Evolutionary conservation across 2,797 vertebrate genomes (phyloP).

Genomic region (Lithobates sylvaticus): DNA sequence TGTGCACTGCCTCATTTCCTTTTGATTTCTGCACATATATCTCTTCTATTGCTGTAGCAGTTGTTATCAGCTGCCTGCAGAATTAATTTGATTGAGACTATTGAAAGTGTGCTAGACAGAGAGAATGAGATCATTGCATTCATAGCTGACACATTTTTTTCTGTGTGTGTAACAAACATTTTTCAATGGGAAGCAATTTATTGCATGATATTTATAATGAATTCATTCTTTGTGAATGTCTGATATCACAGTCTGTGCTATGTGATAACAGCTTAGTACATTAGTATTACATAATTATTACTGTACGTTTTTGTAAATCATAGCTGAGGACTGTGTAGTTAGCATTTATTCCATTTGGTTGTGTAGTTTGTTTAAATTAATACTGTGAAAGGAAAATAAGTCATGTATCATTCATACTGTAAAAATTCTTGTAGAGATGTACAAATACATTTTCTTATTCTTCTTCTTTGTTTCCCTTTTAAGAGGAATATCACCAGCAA

Average conservation of each 20-base stretch:
- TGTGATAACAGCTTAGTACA: slow-evolving; percentile 5
- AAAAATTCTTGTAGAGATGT: background rate
- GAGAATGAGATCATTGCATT: slow-evolving; percentile 46
- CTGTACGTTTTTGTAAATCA: background rate
- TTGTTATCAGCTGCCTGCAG: slow-evolving; percentile 38
- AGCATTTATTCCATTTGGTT: background rate
- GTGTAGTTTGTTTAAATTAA: background rate
- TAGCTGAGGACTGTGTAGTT: background rate
- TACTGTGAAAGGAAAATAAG: background rate
- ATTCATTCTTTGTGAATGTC: slow-evolving; percentile 1
- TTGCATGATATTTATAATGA: slow-evolving; percentile 6
- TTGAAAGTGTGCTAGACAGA: slow-evolving; percentile 38
- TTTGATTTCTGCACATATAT: slow-evolving; percentile 9
- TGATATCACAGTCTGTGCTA: background rate
- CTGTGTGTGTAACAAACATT: slow-evolving; percentile 28
- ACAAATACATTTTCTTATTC: background rate
- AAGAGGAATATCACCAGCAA: background rate
- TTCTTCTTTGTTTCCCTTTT: background rate
- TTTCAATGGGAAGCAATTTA: slow-evolving; percentile 25
- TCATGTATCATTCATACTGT: background rate
- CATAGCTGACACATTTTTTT: slow-evolving; percentile 22
- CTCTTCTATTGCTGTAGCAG: slow-evolving; percentile 9
- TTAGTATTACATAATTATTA: slow-evolving; percentile 3
- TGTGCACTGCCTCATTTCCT: slow-evolving; percentile 3
- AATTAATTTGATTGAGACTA: slow-evolving; percentile 38